Evolutionary conservation across 1,140 invertebrate species (phyloP), one percentile per base, ranked within the genome.

Genomic region (Ceratosolen solmsi): DNA sequence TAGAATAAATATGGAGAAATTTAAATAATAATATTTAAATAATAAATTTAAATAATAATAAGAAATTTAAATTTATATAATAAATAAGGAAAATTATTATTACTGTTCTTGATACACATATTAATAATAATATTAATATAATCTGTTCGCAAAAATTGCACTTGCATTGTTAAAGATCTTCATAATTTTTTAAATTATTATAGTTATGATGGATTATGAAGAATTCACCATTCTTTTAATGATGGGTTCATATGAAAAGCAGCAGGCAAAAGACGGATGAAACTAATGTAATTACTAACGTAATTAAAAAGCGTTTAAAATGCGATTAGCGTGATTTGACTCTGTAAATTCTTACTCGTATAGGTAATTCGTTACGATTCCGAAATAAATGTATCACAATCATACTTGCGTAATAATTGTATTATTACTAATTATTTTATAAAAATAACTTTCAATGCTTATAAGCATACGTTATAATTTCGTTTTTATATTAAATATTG

Each of bases 221-320:
- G 8, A 68, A 68, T 68, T 68, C 63, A 11, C 3, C 63, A 25
- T 38, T 38, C n/a, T 56, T 25, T 38, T 79, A 72, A 72, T 49
- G 78, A 72, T 25, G 22, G 49, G 25, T 33, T 58, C 78, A 15
- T 72, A 49, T 60, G 68, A 38, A 80, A 74, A 80, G 8, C 27
- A 73, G 71, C 72, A 51, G 30, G 51, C 65, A 25, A 63, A 68
- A 49, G 41, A 49, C 22, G 46, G 41, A 78, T 68, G 38, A 49
- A 78, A 46, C 49, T 49, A 17, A 80, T 74, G 71, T 80, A 80
- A 80, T 80, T 74, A 38, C 56, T 60, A 49, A 68, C 27, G 79
- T 68, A 75, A 81, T 81, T 81, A 81, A 81, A 81, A 81, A 81
- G 60, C 72, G 72, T 72, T 81, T 81, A 81, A 81, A 81, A 81